Conservation (phyloP, 37 sponge, comb jelly and placozoan genomes). For the Hormiphora californensis region DNA sequence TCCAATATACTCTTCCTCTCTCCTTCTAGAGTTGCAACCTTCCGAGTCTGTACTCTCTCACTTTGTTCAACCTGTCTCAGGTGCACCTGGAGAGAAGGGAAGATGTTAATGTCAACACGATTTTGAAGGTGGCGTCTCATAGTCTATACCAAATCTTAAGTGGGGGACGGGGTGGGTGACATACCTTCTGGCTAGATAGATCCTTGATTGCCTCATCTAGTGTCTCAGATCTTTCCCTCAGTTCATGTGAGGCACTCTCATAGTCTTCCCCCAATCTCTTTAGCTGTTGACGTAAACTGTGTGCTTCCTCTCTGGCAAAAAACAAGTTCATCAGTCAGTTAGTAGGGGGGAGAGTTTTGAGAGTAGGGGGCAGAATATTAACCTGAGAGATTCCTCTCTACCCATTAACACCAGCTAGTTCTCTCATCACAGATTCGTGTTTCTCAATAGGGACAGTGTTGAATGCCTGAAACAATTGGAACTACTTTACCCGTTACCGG, state of each 20-base stretch:
- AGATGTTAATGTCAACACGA: too few species aligned
- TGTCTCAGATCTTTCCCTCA: constrained; percentile 18
- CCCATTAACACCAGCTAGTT: constrained; percentile 36
- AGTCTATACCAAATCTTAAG: too few species aligned
- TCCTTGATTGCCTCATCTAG: constrained; percentile 36
- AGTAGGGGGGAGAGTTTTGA: not conserved
- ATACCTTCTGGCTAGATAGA: constrained; percentile 35
- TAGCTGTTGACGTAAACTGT: not conserved
- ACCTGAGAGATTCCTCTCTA: constrained; percentile 37
- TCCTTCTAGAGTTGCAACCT: not conserved
- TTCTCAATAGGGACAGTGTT: not conserved
- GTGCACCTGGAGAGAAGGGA: not conserved
- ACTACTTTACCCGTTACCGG: too few species aligned
- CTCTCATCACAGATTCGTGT: constrained; percentile 42
- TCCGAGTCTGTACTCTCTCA: not conserved
- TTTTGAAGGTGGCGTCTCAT: too few species aligned
- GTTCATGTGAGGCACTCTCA: not conserved
- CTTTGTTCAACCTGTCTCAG: constrained; percentile 1
- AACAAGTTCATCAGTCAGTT: not conserved
- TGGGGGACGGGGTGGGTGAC: too few species aligned
- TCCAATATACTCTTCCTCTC: not conserved
- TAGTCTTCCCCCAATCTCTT: constrained; percentile 1
- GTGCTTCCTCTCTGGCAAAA: not conserved
- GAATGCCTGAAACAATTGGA: constrained; percentile 14
- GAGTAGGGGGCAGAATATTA: not conserved